Evolutionary conservation across 2,888 invertebrate species (phyloP).

Genomic region (Rhingia rostrata): DNA sequence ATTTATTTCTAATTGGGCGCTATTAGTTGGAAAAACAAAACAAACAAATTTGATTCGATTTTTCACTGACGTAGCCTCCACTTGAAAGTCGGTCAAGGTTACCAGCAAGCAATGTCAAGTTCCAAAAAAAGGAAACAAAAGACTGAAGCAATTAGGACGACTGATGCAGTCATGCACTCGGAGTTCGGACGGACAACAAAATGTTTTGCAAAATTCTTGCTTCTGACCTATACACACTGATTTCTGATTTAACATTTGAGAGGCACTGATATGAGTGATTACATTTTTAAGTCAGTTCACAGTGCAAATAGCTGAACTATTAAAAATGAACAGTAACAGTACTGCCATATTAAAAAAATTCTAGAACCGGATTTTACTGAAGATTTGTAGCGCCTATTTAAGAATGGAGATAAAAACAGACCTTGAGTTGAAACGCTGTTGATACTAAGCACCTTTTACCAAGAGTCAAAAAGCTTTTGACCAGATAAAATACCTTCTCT

Average conservation of each 20-base stretch:
- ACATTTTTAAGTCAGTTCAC: not conserved
- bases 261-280: not conserved
- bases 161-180: not conserved
- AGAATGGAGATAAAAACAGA: no score
- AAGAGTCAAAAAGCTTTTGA: no score
- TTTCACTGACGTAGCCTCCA: conserved; percentile 54
- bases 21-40: conserved; percentile 16
- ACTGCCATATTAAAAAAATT: not conserved
- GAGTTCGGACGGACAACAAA: conserved; percentile 1
- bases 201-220: not conserved
- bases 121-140: conserved; percentile 14
- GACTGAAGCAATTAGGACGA: not conserved
- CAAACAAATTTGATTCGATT: conserved; percentile 37
- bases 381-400: no score
- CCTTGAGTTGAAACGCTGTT: no score
- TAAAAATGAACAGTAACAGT: not conserved
- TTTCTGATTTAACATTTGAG: not conserved
- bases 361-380: not conserved
- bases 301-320: not conserved
- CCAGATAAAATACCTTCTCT: no score
- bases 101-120: conserved; percentile 53
- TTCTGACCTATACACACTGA: not conserved
- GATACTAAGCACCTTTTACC: no score
- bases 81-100: conserved; percentile 69
- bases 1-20: conserved; percentile 7